A percentile compares a stretch with the other conserved stretches of the same genome.
phyloP scores from a whole-genome alignment of 1,140 invertebrate genomes.

The Formica exsecta region DNA sequence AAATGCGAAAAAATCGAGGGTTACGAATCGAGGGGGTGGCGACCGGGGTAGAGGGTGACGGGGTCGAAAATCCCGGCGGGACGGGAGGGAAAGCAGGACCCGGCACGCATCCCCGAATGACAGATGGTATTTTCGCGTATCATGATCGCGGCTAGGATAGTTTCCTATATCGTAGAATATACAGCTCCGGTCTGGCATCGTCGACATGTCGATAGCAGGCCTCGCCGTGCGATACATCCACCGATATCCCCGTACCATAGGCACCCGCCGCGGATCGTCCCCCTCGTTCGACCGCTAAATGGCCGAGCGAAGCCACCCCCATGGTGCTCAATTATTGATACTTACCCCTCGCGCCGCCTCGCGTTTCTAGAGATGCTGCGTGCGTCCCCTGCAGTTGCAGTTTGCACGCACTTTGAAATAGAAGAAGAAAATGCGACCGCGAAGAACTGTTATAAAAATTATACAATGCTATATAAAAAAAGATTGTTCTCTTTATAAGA shows the following conservation, averaged over 20 bases:
- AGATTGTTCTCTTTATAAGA: background rate
- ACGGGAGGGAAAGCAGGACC: slow-evolving; percentile 42
- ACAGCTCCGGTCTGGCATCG: slow-evolving; percentile 80
- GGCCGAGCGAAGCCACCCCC: slow-evolving; percentile 81
- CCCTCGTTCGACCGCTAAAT: slow-evolving; percentile 84
- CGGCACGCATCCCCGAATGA: slow-evolving; percentile 81
- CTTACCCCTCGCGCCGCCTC: slow-evolving; percentile 72
- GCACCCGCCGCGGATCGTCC: slow-evolving; percentile 73
- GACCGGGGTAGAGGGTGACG: background rate
- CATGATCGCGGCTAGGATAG: slow-evolving; percentile 82
- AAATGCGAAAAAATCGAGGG: slow-evolving; percentile 21
- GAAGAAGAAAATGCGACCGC: background rate
- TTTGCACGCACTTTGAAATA: slow-evolving; percentile 1
- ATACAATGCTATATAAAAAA: background rate
- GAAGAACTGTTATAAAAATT: background rate
- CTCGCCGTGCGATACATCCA: slow-evolving; percentile 84
- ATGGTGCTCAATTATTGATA: slow-evolving; percentile 86
- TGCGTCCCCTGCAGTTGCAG: slow-evolving; percentile 28
- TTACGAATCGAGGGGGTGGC: background rate
- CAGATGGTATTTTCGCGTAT: slow-evolving; percentile 85
- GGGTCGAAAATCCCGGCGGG: slow-evolving; percentile 51
- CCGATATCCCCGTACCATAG: slow-evolving; percentile 81
- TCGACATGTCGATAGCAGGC: slow-evolving; percentile 87
- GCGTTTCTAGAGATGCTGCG: slow-evolving; percentile 63
- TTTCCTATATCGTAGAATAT: slow-evolving; percentile 82